Evolutionary conservation across 2,888 invertebrate species (phyloP).

Genomic region (Parascotia fuliginaria): DNA sequence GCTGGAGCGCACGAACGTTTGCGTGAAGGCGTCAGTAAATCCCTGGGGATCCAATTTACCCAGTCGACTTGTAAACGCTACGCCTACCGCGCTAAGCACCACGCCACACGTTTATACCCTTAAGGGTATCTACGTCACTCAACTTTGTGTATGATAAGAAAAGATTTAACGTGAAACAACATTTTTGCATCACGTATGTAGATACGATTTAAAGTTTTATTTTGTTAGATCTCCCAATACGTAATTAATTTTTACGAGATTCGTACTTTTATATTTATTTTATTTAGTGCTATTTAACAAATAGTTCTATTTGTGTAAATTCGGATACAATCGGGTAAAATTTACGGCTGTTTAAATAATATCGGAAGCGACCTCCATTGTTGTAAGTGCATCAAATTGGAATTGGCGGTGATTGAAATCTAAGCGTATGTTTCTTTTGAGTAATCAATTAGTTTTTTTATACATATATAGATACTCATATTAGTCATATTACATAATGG

Average conservation of each 20-base stretch:
- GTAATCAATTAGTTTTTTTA: slow-evolving; percentile 57
- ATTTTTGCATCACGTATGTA: slow-evolving; percentile 35
- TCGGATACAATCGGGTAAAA: slow-evolving; percentile 48
- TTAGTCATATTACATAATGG: slow-evolving; percentile 48
- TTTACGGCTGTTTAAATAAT: slow-evolving; percentile 65
- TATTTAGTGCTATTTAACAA: slow-evolving; percentile 18
- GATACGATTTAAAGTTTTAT: slow-evolving; percentile 41
- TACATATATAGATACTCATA: slow-evolving; percentile 53
- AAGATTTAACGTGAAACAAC: slow-evolving; percentile 49
- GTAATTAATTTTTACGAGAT: slow-evolving; percentile 11
- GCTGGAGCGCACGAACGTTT: slow-evolving; percentile 50
- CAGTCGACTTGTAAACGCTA: slow-evolving; percentile 66
- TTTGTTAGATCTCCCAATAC: slow-evolving; percentile 24
- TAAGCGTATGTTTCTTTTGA: slow-evolving; percentile 56
- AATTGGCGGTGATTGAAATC: slow-evolving; percentile 66
- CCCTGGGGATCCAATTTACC: slow-evolving; percentile 78
- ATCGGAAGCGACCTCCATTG: slow-evolving; percentile 66
- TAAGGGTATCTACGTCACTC: slow-evolving; percentile 61
- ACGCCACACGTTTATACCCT: slow-evolving; percentile 64
- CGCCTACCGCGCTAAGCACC: slow-evolving; percentile 62
- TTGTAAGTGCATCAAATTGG: slow-evolving; percentile 65
- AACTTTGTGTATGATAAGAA: slow-evolving; percentile 58
- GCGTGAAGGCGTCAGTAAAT: slow-evolving; percentile 70
- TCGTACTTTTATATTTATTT: slow-evolving; percentile 18
- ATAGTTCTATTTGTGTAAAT: slow-evolving; percentile 36